Evolutionary conservation across 2,888 invertebrate genomes (phyloP).

Genomic region (Meteorus cinctellus): DNA sequence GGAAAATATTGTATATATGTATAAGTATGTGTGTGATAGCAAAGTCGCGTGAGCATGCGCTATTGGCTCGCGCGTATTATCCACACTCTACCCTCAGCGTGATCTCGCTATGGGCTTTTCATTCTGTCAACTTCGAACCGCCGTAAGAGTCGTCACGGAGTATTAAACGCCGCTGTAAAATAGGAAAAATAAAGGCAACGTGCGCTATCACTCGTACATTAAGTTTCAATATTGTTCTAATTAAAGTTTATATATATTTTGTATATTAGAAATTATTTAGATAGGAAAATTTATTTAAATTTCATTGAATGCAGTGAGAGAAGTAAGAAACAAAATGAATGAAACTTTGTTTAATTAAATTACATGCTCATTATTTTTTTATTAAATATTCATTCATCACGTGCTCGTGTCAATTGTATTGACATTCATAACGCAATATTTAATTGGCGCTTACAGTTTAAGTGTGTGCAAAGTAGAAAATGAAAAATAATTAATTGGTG

Average conservation of each 20-base stretch:
- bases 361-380: no score
- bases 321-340: neutral
- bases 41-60: constrained; percentile 66
- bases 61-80: constrained; percentile 65
- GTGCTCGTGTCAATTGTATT: no score
- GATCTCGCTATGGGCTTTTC: constrained; percentile 64
- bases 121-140: constrained; percentile 68
- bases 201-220: constrained; percentile 7
- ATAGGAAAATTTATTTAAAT: neutral
- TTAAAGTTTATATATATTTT: neutral
- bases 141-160: constrained; percentile 57
- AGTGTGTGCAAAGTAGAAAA: no score
- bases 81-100: constrained; percentile 47
- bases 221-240: neutral
- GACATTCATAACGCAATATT: neutral
- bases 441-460: neutral
- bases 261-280: neutral
- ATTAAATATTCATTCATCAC: no score
- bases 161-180: constrained; percentile 35
- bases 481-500: neutral
- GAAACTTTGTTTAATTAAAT: neutral
- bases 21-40: neutral
- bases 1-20: neutral
- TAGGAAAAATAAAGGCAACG: neutral
- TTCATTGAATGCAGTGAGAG: neutral